Percentiles rank a stretch among this genome's conserved stretches.
Conservation (phyloP, 2,797 vertebrate genomes). For the Sebastiscus albofasciatus region DNA sequence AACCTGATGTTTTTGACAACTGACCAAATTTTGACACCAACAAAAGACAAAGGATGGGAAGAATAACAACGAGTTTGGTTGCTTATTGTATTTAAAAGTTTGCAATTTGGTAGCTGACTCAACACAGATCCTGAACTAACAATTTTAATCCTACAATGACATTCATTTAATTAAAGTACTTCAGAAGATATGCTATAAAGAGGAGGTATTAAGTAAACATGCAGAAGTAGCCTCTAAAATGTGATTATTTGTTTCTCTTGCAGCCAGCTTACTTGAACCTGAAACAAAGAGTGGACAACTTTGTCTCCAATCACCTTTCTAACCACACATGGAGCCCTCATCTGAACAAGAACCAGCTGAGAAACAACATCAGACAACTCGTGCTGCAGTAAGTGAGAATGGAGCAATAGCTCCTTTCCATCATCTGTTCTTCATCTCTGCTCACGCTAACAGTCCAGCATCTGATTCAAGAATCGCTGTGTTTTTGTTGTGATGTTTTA, state of each 20-base stretch:
- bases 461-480: background rate
- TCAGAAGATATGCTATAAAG: background rate
- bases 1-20: background rate
- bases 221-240: background rate
- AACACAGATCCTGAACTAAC: background rate
- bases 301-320: conserved; percentile 97
- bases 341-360: conserved; percentile 98
- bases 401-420: background rate
- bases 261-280: conserved; percentile 97
- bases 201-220: background rate
- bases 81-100: background rate
- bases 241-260: conserved; percentile 23
- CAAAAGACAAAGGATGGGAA: background rate
- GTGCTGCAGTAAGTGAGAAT: conserved; percentile 92
- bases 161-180: background rate
- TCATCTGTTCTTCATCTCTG: background rate
- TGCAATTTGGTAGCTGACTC: background rate
- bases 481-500: background rate
- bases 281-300: conserved; percentile 97
- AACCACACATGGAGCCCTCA: conserved; percentile 99
- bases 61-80: background rate
- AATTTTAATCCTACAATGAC: background rate
- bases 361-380: conserved; percentile 97
- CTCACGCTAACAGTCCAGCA: background rate
- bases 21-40: background rate